Conservation (phyloP, 2,797 vertebrate genomes). For the Falco concolor region DNA sequence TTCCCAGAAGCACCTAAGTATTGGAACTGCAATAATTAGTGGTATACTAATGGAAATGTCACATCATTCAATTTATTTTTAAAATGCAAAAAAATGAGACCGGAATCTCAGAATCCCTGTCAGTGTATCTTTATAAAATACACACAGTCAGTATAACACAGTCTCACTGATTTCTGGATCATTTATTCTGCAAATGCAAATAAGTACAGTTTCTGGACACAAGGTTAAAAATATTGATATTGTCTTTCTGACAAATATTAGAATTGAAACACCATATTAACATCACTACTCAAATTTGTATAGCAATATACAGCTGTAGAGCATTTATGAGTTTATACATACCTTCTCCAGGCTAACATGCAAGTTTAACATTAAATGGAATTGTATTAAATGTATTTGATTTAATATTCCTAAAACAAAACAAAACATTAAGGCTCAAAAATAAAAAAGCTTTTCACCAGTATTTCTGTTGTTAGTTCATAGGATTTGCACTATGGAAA, state of each 20-base stretch:
- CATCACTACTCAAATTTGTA: neutral
- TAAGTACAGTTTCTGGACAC: neutral
- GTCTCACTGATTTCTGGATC: neutral
- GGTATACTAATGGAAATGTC: neutral
- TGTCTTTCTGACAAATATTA: neutral
- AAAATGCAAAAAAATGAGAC: neutral
- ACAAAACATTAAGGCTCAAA: neutral
- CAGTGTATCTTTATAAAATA: neutral
- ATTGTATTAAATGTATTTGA: neutral
- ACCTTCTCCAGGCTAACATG: neutral
- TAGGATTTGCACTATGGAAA: neutral
- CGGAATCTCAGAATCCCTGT: neutral
- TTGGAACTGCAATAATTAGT: neutral
- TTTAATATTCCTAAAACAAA: neutral
- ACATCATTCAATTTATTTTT: neutral
- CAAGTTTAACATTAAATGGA: neutral
- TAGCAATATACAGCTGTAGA: neutral
- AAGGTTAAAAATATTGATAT: neutral
- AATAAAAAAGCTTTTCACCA: neutral
- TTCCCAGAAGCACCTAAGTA: neutral
- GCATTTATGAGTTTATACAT: neutral
- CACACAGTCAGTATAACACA: neutral
- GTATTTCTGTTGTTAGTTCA: neutral
- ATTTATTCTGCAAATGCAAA: neutral
- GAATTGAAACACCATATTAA: neutral